These are phyloP conservation scores for Eurystomus glaucurus DNA, from an alignment of 2,797 vertebrate genomes.

Conservation along the genomic window DNA sequence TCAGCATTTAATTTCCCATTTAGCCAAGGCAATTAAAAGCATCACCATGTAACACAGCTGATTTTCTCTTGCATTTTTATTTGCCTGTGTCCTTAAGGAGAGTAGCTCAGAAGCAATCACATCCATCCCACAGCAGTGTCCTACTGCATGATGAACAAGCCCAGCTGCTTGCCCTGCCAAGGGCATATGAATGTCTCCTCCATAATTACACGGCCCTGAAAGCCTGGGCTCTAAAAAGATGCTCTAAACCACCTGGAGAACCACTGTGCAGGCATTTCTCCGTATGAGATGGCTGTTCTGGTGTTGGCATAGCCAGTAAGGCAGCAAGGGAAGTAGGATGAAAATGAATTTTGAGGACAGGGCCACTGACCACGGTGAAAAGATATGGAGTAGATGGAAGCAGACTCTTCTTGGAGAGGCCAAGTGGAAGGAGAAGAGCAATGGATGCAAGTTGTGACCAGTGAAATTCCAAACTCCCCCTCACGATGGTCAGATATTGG, in stretches of 20 bases:
- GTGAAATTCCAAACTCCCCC: neutral
- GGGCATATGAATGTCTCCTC: neutral
- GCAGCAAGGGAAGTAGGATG: neutral
- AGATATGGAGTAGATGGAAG: neutral
- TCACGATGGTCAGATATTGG: neutral
- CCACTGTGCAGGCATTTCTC: neutral
- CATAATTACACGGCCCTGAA: neutral
- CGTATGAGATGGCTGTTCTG: neutral
- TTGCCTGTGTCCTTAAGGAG: slow-evolving; percentile 21
- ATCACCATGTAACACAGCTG: neutral
- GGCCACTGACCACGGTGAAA: neutral
- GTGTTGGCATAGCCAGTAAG: neutral
- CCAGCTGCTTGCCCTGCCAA: neutral
- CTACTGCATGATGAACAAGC: neutral
- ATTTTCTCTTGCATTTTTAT: slow-evolving; percentile 63
- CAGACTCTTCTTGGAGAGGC: neutral
- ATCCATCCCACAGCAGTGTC: neutral
- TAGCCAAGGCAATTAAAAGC: slow-evolving; percentile 72
- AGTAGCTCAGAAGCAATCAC: neutral
- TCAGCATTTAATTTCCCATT: slow-evolving; percentile 45
- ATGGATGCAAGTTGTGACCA: neutral
- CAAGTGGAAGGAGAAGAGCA: neutral
- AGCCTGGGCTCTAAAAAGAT: neutral
- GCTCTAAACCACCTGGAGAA: neutral
- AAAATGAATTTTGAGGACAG: neutral